Percentiles rank a stretch among this genome's conserved stretches.
Conservation (phyloP, 2,888 invertebrate genomes). For the Agriotes lineatus region DNA sequence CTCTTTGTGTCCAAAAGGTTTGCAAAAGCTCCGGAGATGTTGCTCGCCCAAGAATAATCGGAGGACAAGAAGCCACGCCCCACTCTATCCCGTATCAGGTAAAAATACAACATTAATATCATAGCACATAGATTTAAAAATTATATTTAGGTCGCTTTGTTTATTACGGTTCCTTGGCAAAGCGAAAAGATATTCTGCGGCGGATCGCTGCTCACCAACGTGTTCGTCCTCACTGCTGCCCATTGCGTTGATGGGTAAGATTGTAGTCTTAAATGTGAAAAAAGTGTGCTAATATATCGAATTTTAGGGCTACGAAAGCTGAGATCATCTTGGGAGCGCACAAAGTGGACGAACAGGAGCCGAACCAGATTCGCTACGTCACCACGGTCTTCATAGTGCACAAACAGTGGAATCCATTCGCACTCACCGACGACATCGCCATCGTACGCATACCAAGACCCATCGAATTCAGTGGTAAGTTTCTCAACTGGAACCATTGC, state of each 20-base stretch:
- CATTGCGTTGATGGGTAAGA: slow-evolving; percentile 30
- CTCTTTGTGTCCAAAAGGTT: too few species aligned
- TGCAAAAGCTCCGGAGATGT: too few species aligned
- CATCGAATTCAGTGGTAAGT: slow-evolving; percentile 62
- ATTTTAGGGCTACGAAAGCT: slow-evolving; percentile 43
- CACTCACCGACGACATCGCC: slow-evolving; percentile 28
- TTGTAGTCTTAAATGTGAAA: not conserved
- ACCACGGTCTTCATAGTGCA: slow-evolving; percentile 55
- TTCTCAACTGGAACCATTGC: too few species aligned
- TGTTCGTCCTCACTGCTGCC: slow-evolving; percentile 31
- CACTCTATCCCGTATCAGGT: slow-evolving; percentile 35
- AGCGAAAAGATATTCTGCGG: slow-evolving; percentile 22
- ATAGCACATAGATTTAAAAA: too few species aligned
- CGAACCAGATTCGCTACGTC: slow-evolving; percentile 56
- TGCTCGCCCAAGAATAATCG: slow-evolving; percentile 17
- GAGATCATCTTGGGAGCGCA: slow-evolving; percentile 54
- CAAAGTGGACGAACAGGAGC: slow-evolving; percentile 55
- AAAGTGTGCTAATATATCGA: not conserved
- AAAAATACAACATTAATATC: too few species aligned
- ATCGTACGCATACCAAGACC: slow-evolving; percentile 57
- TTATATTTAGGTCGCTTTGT: slow-evolving; percentile 16
- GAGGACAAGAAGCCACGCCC: slow-evolving; percentile 27
- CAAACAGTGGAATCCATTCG: slow-evolving; percentile 54
- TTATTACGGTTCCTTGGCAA: slow-evolving; percentile 29
- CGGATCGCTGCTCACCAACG: slow-evolving; percentile 18